Conservation (phyloP, 2,888 invertebrate species). For the Tholera decimalis region DNA sequence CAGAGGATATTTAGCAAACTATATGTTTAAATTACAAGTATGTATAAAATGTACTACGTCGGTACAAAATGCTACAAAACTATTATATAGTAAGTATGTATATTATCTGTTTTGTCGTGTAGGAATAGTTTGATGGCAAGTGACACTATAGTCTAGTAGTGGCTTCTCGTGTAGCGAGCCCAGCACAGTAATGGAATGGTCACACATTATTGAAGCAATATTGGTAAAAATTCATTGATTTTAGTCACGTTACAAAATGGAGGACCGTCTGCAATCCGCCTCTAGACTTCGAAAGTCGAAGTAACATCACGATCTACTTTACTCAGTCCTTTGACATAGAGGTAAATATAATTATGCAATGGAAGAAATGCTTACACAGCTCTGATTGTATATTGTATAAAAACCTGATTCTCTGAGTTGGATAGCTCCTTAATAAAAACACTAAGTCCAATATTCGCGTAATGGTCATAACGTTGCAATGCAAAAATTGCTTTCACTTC, state of each 20-base stretch:
- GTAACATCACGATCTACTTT: constrained; percentile 46
- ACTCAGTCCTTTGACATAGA: constrained; percentile 59
- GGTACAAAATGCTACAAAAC: constrained; percentile 80
- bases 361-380: constrained; percentile 56
- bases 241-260: constrained; percentile 48
- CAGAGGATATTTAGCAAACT: constrained; percentile 64
- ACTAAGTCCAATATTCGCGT: constrained; percentile 28
- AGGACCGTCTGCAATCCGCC: constrained; percentile 23
- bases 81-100: constrained; percentile 62
- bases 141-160: constrained; percentile 40
- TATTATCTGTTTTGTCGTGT: constrained; percentile 62
- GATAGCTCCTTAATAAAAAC: constrained; percentile 38
- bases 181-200: constrained; percentile 50
- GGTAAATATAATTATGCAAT: constrained; percentile 58
- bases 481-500: constrained; percentile 60
- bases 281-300: constrained; percentile 38
- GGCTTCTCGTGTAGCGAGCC: constrained; percentile 42
- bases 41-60: constrained; percentile 77
- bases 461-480: constrained; percentile 47
- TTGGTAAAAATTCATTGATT: constrained; percentile 35
- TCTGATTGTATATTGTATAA: constrained; percentile 55
- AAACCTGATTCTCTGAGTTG: constrained; percentile 25
- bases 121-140: constrained; percentile 68
- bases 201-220: constrained; percentile 37
- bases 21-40: constrained; percentile 63